Evolutionary conservation across 2,888 invertebrate species (phyloP).

Genomic region (Tipula vernalis): DNA sequence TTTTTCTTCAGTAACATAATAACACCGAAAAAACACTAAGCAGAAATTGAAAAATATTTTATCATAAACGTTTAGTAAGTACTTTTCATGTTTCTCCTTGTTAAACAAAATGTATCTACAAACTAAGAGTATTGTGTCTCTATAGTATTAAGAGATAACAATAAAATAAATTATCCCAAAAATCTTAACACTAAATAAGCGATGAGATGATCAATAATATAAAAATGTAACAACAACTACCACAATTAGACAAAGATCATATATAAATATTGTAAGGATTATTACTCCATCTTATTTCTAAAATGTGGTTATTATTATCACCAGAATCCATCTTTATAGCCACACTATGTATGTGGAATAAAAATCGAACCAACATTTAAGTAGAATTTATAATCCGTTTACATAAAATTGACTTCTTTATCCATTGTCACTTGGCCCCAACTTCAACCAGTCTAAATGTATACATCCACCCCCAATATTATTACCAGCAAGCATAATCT

Average conservation of each 20-base stretch:
- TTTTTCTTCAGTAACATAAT: too few relatives aligned
- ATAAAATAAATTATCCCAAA: background rate
- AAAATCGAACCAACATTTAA: background rate
- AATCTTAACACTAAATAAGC: background rate
- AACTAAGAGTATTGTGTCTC: background rate
- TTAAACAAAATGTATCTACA: background rate
- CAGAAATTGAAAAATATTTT: background rate
- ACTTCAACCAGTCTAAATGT: background rate
- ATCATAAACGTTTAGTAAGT: background rate
- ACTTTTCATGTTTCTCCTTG: background rate
- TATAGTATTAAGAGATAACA: background rate
- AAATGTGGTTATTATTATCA: background rate
- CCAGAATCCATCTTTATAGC: background rate
- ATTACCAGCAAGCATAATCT: background rate
- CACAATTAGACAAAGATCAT: background rate
- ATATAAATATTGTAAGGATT: background rate
- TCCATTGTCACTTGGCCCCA: background rate
- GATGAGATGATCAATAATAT: background rate
- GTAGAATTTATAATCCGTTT: background rate
- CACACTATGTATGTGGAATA: background rate
- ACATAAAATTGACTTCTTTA: background rate
- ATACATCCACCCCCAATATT: background rate
- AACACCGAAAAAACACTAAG: too few relatives aligned
- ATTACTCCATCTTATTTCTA: background rate
- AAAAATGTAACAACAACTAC: background rate